These are phyloP conservation scores for Mesochorus sp. DNA, from an alignment of 2,888 invertebrate species.

Conservation along the genomic window DNA sequence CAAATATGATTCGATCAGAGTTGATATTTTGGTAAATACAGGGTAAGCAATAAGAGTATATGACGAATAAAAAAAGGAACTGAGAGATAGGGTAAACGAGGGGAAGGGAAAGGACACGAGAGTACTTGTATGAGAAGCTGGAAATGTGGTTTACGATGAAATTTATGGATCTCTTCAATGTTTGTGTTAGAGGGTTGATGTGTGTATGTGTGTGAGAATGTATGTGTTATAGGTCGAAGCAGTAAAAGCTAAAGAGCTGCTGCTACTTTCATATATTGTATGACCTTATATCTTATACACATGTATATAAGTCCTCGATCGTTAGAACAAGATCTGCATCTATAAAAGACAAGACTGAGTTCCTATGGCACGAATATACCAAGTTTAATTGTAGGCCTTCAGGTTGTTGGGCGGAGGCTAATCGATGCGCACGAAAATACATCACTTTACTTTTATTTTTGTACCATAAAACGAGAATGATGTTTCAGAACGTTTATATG, in stretches of 20 bases:
- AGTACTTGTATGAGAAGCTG: slow-evolving; percentile 12
- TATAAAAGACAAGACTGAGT: too few species aligned
- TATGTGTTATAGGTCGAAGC: slow-evolving; percentile 39
- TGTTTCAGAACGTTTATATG: too few species aligned
- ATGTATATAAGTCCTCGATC: neutral
- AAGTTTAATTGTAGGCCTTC: too few species aligned
- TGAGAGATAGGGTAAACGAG: neutral
- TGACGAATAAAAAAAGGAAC: neutral
- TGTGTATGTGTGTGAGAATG: too few species aligned
- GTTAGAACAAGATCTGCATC: too few species aligned
- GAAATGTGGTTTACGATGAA: slow-evolving; percentile 43
- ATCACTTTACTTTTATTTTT: too few species aligned
- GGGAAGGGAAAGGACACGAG: slow-evolving; percentile 3
- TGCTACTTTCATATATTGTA: neutral
- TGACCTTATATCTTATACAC: neutral
- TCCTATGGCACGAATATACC: too few species aligned
- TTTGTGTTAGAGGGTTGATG: too few species aligned
- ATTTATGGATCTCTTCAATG: slow-evolving; percentile 23
- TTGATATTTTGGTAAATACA: neutral
- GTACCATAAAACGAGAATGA: too few species aligned
- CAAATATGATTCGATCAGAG: slow-evolving; percentile 8
- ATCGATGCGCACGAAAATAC: too few species aligned
- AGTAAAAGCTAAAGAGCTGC: slow-evolving; percentile 43
- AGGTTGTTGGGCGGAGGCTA: too few species aligned
- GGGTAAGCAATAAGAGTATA: neutral